Conservation (phyloP, 1,140 invertebrate genomes). For the Dinothrombium tinctorium region DNA sequence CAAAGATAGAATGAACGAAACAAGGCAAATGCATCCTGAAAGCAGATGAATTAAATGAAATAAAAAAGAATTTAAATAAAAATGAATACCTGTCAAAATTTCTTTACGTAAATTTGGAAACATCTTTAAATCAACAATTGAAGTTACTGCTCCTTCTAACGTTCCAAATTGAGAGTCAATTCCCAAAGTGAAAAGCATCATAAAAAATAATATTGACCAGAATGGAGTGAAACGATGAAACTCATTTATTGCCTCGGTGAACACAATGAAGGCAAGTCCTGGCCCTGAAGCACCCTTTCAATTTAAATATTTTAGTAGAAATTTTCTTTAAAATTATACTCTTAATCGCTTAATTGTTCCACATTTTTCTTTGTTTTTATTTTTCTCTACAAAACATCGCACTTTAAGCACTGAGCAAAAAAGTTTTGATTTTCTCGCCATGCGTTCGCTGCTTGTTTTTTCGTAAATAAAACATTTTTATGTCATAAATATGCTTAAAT, state of each 20-base stretch:
- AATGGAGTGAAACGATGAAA: slow-evolving; percentile 44
- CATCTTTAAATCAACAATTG: slow-evolving; percentile 79
- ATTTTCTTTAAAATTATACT: no score
- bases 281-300: slow-evolving; percentile 46
- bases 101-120: slow-evolving; percentile 78
- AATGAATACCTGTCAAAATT: slow-evolving; percentile 48
- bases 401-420: no score
- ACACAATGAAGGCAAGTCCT: slow-evolving; percentile 22
- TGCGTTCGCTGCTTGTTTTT: no score
- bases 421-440: no score
- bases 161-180: slow-evolving; percentile 90
- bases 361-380: no score
- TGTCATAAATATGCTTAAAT: no score
- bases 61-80: slow-evolving; percentile 7
- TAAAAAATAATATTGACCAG: slow-evolving; percentile 78
- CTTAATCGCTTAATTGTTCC: no score
- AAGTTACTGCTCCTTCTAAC: slow-evolving; percentile 80
- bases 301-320: no score
- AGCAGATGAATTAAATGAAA: slow-evolving; percentile 13
- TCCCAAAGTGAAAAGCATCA: slow-evolving; percentile 71
- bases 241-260: slow-evolving; percentile 22
- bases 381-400: no score
- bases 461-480: no score
- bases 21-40: slow-evolving; percentile 45
- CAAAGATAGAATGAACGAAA: slow-evolving; percentile 68